These are phyloP conservation scores for Taeniopygia guttata DNA, from an alignment of 2,797 vertebrate species.

Conservation along the genomic window DNA sequence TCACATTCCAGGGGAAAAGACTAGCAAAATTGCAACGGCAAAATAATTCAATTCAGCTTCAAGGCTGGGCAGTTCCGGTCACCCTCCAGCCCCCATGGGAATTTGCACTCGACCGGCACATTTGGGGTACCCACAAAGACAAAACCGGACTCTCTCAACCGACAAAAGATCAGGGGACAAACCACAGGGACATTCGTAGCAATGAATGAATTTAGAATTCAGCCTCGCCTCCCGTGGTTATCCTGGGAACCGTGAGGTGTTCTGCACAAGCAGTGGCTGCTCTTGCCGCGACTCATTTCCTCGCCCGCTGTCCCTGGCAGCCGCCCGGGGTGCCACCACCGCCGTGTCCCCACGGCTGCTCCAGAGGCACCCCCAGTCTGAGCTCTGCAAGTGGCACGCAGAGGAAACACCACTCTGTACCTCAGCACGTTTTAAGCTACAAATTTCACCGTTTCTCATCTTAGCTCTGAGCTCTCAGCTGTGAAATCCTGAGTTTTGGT, in stretches of 20 bases:
- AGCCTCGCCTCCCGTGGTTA: background rate
- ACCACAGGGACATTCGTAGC: no score
- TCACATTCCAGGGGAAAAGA: background rate
- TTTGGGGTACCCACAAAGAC: background rate
- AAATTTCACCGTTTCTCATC: accelerated
- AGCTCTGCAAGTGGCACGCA: accelerated
- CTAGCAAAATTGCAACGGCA: background rate
- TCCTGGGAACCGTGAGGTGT: background rate
- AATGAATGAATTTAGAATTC: no score
- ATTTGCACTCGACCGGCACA: accelerated
- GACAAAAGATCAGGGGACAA: accelerated
- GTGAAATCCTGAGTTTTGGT: background rate
- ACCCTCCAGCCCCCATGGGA: background rate
- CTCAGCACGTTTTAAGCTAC: accelerated
- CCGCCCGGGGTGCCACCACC: background rate
- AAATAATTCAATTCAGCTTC: background rate
- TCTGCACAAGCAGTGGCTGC: background rate
- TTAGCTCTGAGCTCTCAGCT: background rate
- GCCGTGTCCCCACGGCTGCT: accelerated
- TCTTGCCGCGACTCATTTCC: conserved; percentile 20
- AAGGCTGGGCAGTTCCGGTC: background rate
- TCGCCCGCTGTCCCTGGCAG: background rate
- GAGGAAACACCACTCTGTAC: accelerated
- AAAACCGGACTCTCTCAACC: background rate
- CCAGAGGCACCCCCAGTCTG: accelerated